These are phyloP conservation scores for Gisinianus flammeolus DNA, from an alignment of 2,888 invertebrate genomes.

Conservation along the genomic window DNA sequence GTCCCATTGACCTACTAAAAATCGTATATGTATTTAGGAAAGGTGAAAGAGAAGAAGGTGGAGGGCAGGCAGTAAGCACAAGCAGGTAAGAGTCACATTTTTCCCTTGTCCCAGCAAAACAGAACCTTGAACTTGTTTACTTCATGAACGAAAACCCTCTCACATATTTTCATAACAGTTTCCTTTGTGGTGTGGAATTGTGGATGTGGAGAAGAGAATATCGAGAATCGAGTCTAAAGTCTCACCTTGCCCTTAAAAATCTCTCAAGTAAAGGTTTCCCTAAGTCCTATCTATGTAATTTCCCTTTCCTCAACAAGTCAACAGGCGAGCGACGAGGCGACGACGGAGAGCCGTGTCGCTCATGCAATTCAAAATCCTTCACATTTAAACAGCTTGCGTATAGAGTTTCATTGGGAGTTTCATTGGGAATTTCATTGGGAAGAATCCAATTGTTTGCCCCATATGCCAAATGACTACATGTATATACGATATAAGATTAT, in stretches of 20 bases:
- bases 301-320: background rate
- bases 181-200: background rate
- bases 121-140: constrained; percentile 28
- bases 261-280: constrained; percentile 4
- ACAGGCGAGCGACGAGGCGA: background rate
- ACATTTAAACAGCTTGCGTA: background rate
- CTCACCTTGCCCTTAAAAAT: constrained; percentile 22
- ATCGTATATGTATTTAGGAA: too few relatives aligned
- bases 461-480: too few relatives aligned
- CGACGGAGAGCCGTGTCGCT: background rate
- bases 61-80: too few relatives aligned
- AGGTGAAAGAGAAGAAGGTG: too few relatives aligned
- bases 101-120: too few relatives aligned
- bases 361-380: background rate
- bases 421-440: background rate
- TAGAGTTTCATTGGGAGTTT: background rate
- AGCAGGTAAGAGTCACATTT: too few relatives aligned
- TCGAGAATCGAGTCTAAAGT: background rate
- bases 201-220: background rate
- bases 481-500: too few relatives aligned
- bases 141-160: background rate
- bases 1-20: too few relatives aligned
- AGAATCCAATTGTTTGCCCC: background rate
- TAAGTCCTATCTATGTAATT: background rate
- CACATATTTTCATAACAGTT: background rate